Evolutionary conservation across 1,140 invertebrate genomes (phyloP), one percentile per base, ranked within the genome.

Genomic region (Bombus cullumanus): DNA sequence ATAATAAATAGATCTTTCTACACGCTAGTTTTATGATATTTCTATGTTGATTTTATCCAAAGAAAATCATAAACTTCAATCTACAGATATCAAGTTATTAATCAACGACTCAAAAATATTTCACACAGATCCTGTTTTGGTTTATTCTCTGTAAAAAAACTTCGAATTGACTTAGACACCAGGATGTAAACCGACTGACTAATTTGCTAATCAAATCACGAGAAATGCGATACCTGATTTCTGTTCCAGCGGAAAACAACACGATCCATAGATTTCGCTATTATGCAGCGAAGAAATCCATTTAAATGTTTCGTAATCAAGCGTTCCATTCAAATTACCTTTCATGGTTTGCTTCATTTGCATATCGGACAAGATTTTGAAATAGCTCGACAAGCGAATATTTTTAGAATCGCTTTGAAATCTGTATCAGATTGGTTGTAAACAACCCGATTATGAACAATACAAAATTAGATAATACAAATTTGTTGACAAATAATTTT

Each of bases 161-260:
- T 8, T 34, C 9, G 18, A n/a, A 18, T 72, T 15, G 9, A 41
- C n/a, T 13, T 8, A 25, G 39, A 41, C 12, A 39, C 13, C 8
- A 13, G 28, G 39, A 43, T 73, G 39, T 22, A 43, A 73, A 43
- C 4, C 3, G 2, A 31, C 5, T 3, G 39, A 37, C 4, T 76
- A 76, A 62, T 62, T 74, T 43, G 74, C 25, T 39, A 59, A 76
- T 76, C 53, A 34, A 76, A 74, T 43, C 41, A 47, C 28, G 69
- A 41, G 47, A 53, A 18, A 53, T 18, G 47, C 47, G 18, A 15
- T 34, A 72, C 37, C 57, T 25, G 47, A 53, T 34, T 75, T 10
- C 43, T 25, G 31, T 34, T 22, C 22, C 73, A 57, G 13, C 25
- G 34, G 53, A 59, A n/a, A 37, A 59, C 53, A 39, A 39, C 22